Conservation (phyloP, 2,113 vertebrate species). For the Pseudorasbora parva region DNA sequence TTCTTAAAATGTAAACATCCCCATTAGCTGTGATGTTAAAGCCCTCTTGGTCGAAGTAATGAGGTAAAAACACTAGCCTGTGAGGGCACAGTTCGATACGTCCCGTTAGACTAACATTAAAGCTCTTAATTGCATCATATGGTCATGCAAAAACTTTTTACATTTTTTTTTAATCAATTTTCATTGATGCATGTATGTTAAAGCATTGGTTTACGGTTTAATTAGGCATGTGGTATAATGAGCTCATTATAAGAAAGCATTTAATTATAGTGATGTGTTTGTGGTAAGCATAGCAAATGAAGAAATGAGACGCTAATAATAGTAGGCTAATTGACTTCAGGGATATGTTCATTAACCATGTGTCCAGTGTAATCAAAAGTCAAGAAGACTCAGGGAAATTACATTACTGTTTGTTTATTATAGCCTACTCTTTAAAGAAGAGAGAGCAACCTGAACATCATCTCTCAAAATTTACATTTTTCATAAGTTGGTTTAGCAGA, state of each 20-base stretch:
- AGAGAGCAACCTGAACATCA: neutral
- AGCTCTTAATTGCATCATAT: neutral
- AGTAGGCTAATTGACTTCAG: neutral
- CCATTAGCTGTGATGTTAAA: constrained; percentile 30
- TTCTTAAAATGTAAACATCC: constrained; percentile 1
- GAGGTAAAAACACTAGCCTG: neutral
- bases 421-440: neutral
- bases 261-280: neutral
- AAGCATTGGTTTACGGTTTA: neutral
- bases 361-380: constrained; percentile 3
- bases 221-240: neutral
- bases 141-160: neutral
- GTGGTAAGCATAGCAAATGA: neutral
- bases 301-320: neutral
- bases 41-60: constrained; percentile 20
- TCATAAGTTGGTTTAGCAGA: neutral
- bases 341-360: neutral
- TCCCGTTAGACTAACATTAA: neutral
- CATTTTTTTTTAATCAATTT: too few species aligned
- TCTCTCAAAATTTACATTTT: neutral
- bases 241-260: constrained; percentile 7
- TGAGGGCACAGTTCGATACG: neutral
- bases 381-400: neutral
- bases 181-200: neutral
- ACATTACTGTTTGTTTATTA: neutral